These are phyloP conservation scores for Equus quagga DNA, from an alignment of 2,113 vertebrate genomes.

Conservation along the genomic window DNA sequence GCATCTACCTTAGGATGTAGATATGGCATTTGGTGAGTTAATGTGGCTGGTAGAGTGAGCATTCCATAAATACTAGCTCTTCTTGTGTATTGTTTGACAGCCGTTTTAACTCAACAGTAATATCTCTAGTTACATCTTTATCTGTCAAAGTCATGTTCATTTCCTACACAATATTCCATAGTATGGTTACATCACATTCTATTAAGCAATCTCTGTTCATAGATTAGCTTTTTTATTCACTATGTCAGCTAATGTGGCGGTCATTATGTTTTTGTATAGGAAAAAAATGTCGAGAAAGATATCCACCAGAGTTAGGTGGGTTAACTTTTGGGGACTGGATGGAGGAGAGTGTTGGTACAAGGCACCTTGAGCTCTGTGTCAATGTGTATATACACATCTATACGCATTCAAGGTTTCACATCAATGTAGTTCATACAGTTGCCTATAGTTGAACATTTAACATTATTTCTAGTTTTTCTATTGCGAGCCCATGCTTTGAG, in stretches of 20 bases:
- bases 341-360: background rate
- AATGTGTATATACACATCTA: fast-evolving
- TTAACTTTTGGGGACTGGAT: background rate
- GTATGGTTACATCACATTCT: background rate
- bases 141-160: background rate
- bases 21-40: background rate
- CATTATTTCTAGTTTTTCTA: background rate
- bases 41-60: background rate
- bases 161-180: background rate
- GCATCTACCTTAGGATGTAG: too few relatives aligned
- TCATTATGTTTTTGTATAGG: background rate
- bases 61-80: background rate
- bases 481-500: background rate
- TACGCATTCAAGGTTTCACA: background rate
- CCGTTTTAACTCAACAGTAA: background rate
- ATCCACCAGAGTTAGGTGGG: background rate
- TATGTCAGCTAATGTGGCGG: background rate
- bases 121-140: background rate
- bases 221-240: background rate
- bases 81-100: background rate
- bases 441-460: background rate
- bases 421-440: background rate
- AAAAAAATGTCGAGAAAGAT: background rate
- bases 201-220: too few relatives aligned
- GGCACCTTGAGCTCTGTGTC: background rate